Percentiles rank a stretch among this genome's conserved stretches.
Conservation (phyloP, 2,888 invertebrate genomes). For the Hemaris fuciformis region DNA sequence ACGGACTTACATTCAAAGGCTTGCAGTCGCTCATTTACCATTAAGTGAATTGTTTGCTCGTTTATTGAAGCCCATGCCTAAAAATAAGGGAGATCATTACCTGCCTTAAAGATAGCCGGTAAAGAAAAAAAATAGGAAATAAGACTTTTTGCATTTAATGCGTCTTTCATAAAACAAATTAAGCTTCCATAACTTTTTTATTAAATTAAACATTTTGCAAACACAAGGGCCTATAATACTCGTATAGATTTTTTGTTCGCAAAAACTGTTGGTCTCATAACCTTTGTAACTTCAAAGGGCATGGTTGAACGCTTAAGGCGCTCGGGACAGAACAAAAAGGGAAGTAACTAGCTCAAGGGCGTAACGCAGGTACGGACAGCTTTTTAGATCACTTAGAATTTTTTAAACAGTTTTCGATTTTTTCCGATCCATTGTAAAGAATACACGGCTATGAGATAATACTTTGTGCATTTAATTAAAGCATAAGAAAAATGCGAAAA, state of each 20-base stretch:
- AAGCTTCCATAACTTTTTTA: neutral
- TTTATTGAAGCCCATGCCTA: too few species aligned
- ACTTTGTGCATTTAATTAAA: too few species aligned
- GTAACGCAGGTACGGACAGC: neutral
- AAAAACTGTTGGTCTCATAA: neutral
- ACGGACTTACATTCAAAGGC: too few species aligned
- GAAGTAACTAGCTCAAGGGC: constrained; percentile 1
- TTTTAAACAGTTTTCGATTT: neutral
- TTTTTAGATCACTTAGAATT: neutral
- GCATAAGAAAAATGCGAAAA: too few species aligned
- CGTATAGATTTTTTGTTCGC: neutral
- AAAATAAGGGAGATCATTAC: too few species aligned
- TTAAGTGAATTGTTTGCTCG: too few species aligned
- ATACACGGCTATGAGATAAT: too few species aligned
- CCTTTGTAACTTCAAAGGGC: constrained; percentile 8
- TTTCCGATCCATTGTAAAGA: too few species aligned
- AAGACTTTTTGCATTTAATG: neutral
- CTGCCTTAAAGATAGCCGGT: too few species aligned
- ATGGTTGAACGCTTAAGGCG: neutral
- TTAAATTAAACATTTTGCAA: too few species aligned
- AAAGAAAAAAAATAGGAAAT: too few species aligned
- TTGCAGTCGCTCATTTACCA: too few species aligned
- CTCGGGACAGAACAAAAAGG: neutral
- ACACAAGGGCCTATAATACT: neutral
- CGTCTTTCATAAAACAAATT: neutral